Percentiles rank a stretch among this genome's conserved stretches.
Conservation (phyloP, 2,797 vertebrate genomes). For the Gambusia yucatana region DNA sequence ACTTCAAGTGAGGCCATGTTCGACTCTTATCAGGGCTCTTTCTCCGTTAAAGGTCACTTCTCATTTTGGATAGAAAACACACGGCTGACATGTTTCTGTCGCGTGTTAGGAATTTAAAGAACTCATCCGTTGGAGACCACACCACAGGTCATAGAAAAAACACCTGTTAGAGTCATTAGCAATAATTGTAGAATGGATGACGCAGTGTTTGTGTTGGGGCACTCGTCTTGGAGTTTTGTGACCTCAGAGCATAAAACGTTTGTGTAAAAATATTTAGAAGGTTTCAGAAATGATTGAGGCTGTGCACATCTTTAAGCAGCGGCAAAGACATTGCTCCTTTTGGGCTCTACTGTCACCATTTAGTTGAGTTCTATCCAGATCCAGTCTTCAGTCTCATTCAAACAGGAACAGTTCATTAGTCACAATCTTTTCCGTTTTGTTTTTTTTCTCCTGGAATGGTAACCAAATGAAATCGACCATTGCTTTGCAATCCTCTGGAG, state of each 20-base stretch:
- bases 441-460: not conserved
- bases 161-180: not conserved
- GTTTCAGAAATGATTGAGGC: not conserved
- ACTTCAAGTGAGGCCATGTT: not conserved
- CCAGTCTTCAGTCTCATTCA: not conserved
- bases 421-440: not conserved
- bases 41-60: not conserved
- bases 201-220: not conserved
- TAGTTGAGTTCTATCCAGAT: not conserved
- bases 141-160: not conserved
- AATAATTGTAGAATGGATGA: not conserved
- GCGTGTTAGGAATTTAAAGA: not conserved
- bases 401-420: not conserved
- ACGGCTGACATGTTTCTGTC: not conserved
- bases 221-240: not conserved
- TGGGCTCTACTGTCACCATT: not conserved
- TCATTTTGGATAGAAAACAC: not conserved
- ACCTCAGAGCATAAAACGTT: not conserved
- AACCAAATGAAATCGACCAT: not conserved
- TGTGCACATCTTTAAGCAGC: not conserved
- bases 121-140: not conserved
- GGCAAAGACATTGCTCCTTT: not conserved
- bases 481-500: not conserved
- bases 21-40: not conserved
- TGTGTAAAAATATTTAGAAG: not conserved